Evolutionary conservation across 2,888 invertebrate genomes (phyloP).

Genomic region (Aphidoletes aphidimyza): DNA sequence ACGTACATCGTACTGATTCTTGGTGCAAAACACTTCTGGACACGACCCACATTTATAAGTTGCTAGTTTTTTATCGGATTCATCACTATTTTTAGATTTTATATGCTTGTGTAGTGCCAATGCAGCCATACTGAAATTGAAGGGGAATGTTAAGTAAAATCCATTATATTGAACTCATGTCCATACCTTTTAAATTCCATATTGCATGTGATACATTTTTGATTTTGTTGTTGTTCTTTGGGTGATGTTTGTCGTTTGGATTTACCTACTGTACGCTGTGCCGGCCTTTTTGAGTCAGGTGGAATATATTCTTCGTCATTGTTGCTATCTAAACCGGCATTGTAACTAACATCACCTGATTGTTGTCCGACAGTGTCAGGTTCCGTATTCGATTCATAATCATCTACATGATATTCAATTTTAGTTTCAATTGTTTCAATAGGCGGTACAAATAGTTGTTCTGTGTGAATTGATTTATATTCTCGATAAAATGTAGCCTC

Average conservation of each 20-base stretch:
- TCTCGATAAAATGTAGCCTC: background rate
- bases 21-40: background rate
- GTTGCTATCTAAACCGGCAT: background rate
- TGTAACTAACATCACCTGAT: background rate
- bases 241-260: background rate
- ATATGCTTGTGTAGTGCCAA: background rate
- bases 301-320: background rate
- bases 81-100: background rate
- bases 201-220: background rate
- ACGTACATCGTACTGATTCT: background rate
- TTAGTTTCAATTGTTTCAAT: background rate
- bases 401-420: background rate
- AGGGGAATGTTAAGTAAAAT: background rate
- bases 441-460: background rate
- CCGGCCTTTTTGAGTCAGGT: background rate
- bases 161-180: background rate
- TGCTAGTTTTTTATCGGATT: background rate
- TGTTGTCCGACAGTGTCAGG: background rate
- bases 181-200: conserved; percentile 1
- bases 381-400: too few species aligned
- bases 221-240: background rate
- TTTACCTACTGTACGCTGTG: background rate
- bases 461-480: background rate
- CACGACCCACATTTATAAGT: background rate
- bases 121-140: background rate